Evolutionary conservation across 2,797 vertebrate genomes (phyloP).

Genomic region (Toxotes lorentzi): DNA sequence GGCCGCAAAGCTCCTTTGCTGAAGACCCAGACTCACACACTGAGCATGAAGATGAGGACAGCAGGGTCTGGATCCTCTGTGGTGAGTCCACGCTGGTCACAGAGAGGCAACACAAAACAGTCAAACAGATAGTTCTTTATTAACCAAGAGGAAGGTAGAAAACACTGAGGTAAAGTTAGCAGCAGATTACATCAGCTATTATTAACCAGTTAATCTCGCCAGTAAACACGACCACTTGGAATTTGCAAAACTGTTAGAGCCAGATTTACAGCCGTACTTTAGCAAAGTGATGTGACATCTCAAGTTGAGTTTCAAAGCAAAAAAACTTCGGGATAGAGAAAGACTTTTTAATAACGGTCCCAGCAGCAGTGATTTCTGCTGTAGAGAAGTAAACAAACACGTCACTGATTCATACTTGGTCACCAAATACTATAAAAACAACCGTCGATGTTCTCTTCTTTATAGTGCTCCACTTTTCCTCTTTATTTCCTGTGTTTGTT

Average conservation of each 20-base stretch:
- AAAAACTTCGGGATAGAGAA: too few relatives aligned
- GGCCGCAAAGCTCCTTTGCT: conserved; percentile 91
- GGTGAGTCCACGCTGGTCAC: conserved; percentile 65
- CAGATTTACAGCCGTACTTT: too few relatives aligned
- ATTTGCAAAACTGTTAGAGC: too few relatives aligned
- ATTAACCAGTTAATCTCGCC: too few relatives aligned
- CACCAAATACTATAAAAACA: neutral
- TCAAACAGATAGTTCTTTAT: neutral
- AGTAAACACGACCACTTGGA: too few relatives aligned
- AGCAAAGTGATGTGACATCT: too few relatives aligned
- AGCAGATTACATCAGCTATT: too few relatives aligned
- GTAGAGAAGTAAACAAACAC: neutral
- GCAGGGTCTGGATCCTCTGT: neutral
- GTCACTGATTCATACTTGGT: too few relatives aligned
- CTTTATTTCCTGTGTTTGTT: conserved; percentile 24
- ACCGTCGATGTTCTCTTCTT: too few relatives aligned
- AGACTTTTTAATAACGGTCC: neutral
- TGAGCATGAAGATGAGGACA: conserved; percentile 86
- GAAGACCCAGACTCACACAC: conserved; percentile 81
- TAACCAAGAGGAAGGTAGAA: too few relatives aligned
- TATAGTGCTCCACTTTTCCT: neutral
- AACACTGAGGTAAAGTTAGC: too few relatives aligned
- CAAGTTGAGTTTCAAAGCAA: neutral
- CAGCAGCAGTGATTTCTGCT: neutral
- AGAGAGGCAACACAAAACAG: neutral